Conservation (phyloP, 2,888 invertebrate genomes). For the Leucoma salicis region DNA sequence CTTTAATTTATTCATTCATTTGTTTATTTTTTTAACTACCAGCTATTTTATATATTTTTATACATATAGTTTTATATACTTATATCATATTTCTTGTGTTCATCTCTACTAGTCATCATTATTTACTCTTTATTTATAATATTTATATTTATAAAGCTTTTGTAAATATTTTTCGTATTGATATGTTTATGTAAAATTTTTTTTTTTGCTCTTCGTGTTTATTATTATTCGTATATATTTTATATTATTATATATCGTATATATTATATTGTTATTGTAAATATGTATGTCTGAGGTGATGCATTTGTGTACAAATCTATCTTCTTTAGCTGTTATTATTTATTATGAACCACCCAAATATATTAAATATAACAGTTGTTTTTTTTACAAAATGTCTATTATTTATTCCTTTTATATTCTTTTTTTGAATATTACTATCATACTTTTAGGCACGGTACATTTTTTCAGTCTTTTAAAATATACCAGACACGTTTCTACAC, state of each 20-base stretch:
- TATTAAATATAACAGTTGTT: slow-evolving; percentile 39
- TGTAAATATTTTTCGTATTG: slow-evolving; percentile 74
- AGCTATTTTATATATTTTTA: neutral
- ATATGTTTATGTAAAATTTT: slow-evolving; percentile 68
- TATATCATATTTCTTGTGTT: slow-evolving; percentile 45
- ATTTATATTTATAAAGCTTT: slow-evolving; percentile 47
- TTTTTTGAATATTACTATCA: too few relatives aligned
- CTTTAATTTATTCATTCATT: slow-evolving; percentile 51
- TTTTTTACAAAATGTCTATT: slow-evolving; percentile 18
- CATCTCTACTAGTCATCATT: slow-evolving; percentile 50
- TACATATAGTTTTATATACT: neutral
- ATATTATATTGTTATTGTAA: slow-evolving; percentile 17
- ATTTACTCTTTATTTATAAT: slow-evolving; percentile 1
- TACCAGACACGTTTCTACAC: too few relatives aligned
- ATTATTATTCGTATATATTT: slow-evolving; percentile 24
- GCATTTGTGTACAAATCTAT: slow-evolving; percentile 44
- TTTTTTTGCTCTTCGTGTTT: slow-evolving; percentile 64
- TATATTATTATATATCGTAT: slow-evolving; percentile 26
- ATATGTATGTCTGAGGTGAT: slow-evolving; percentile 41
- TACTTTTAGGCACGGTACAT: too few relatives aligned
- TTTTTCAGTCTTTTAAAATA: too few relatives aligned
- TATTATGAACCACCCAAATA: slow-evolving; percentile 59
- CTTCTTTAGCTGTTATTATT: slow-evolving; percentile 38
- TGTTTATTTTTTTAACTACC: slow-evolving; percentile 13
- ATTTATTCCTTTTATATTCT: slow-evolving; percentile 16